These are phyloP conservation scores for Acrocephalus scirpaceus DNA, from an alignment of 2,797 vertebrate genomes.

Conservation along the genomic window DNA sequence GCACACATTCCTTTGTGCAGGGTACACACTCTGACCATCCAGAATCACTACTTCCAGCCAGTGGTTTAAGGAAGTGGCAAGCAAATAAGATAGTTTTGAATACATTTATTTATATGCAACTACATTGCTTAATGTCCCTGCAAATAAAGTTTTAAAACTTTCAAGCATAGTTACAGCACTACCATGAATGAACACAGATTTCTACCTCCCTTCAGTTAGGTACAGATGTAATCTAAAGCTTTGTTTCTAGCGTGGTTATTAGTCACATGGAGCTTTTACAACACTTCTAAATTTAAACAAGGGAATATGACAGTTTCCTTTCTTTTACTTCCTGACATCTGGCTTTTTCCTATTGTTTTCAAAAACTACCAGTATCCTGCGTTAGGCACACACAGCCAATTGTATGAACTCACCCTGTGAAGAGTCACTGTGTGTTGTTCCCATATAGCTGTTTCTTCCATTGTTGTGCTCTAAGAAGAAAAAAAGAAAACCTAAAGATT, in stretches of 20 bases:
- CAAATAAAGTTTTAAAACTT: neutral
- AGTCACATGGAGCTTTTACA: slow-evolving; percentile 56
- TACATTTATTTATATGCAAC: neutral
- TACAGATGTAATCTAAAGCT: neutral
- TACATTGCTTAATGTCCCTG: neutral
- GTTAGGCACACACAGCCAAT: slow-evolving; percentile 62
- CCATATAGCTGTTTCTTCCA: slow-evolving; percentile 99
- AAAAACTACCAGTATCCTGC: slow-evolving; percentile 72
- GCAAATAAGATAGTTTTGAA: neutral
- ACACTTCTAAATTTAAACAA: slow-evolving; percentile 73
- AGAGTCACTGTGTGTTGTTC: slow-evolving; percentile 99
- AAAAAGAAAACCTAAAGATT: neutral
- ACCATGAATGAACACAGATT: neutral
- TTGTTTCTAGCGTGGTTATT: neutral
- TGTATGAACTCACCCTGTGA: slow-evolving; percentile 89
- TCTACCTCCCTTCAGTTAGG: neutral
- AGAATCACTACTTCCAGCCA: neutral
- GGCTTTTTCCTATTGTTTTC: slow-evolving; percentile 78
- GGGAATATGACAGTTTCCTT: slow-evolving; percentile 69
- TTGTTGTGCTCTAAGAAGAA: slow-evolving; percentile 88
- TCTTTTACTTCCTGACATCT: slow-evolving; percentile 80
- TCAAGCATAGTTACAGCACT: neutral
- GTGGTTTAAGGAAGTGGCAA: neutral
- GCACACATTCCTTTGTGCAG: neutral
- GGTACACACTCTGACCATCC: neutral